Evolutionary conservation across 1,140 invertebrate genomes (phyloP).

Genomic region (Ylistrum balloti): DNA sequence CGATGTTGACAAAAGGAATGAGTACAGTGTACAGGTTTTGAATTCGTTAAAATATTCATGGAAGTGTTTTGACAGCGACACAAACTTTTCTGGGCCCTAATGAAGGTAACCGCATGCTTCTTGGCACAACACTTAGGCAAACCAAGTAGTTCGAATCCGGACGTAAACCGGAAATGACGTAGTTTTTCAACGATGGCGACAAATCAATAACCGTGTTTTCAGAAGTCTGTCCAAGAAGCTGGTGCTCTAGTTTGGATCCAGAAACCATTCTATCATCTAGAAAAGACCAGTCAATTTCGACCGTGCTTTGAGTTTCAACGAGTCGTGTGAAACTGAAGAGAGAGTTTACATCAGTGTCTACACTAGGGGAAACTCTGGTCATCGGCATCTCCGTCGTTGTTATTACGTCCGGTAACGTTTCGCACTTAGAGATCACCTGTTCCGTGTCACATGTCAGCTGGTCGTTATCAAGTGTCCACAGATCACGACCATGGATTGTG

Average conservation of each 20-base stretch:
- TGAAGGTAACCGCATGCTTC: neutral
- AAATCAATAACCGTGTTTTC: slow-evolving; percentile 1
- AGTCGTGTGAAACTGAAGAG: slow-evolving; percentile 54
- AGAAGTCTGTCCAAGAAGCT: slow-evolving; percentile 48
- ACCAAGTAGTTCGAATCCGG: neutral
- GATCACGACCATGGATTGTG: slow-evolving; percentile 29
- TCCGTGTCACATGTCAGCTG: slow-evolving; percentile 45
- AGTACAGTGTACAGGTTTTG: neutral
- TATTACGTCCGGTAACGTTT: slow-evolving; percentile 35
- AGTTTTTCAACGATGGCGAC: slow-evolving; percentile 38
- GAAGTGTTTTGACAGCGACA: neutral
- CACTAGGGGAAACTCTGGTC: neutral
- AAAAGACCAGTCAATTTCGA: slow-evolving; percentile 56
- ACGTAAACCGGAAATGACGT: slow-evolving; percentile 24
- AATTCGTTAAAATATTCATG: neutral
- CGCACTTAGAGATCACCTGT: slow-evolving; percentile 34
- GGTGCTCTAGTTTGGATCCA: slow-evolving; percentile 51
- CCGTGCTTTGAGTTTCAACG: slow-evolving; percentile 44
- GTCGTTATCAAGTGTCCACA: slow-evolving; percentile 44
- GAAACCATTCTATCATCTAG: slow-evolving; percentile 20
- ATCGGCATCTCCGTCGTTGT: slow-evolving; percentile 41
- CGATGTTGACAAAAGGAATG: neutral
- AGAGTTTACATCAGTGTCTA: neutral
- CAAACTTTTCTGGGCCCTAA: neutral
- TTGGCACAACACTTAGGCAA: neutral